Percentiles rank a stretch among this genome's conserved stretches.
Evolutionary conservation across 2,888 invertebrate species (phyloP).

Genomic region (Aphrophora alni): DNA sequence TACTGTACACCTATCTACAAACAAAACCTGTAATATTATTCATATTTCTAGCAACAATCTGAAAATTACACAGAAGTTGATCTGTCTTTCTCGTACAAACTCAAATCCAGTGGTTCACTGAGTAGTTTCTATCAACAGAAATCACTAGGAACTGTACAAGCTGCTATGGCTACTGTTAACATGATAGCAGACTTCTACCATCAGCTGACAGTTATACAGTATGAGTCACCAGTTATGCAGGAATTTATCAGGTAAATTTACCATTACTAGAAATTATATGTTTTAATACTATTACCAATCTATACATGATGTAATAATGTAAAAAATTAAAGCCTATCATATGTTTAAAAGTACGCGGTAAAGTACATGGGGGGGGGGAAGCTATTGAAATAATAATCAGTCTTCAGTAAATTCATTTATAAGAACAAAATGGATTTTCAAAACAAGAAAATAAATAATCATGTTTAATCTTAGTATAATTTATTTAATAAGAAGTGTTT

Average conservation of each 20-base stretch:
- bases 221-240: conserved; percentile 16
- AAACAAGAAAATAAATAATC: too few species aligned
- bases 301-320: too few species aligned
- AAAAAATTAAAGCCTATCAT: too few species aligned
- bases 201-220: neutral
- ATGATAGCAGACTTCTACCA: neutral
- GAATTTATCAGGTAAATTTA: conserved; percentile 26
- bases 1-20: too few species aligned
- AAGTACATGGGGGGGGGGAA: too few species aligned
- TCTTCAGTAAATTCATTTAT: too few species aligned
- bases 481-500: too few species aligned
- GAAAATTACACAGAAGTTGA: conserved; percentile 20
- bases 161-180: neutral
- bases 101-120: neutral
- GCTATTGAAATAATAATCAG: too few species aligned
- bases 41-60: neutral
- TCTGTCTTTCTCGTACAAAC: conserved; percentile 9
- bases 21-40: too few species aligned
- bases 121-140: neutral
- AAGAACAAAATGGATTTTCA: too few species aligned
- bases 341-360: too few species aligned
- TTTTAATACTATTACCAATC: neutral
- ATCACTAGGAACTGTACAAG: neutral
- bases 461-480: too few species aligned
- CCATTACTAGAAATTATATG: neutral